These are phyloP conservation scores for Ailurus styani DNA, from an alignment of 2,113 vertebrate species.

Conservation along the genomic window DNA sequence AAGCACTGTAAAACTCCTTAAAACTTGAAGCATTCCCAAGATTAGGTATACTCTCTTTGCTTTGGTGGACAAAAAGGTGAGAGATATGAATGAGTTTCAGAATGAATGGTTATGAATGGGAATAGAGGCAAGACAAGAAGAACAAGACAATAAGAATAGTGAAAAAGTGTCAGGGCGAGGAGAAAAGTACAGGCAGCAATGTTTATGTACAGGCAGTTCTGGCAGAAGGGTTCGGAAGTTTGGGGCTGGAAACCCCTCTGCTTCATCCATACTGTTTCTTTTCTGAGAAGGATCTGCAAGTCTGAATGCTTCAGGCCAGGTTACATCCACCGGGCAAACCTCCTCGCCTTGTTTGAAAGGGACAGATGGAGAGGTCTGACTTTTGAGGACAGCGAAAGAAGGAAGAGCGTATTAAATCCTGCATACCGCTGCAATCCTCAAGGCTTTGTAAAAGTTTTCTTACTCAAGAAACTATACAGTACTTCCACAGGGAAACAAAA, in stretches of 20 bases:
- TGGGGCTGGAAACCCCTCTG: rapidly evolving
- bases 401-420: not conserved
- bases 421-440: not conserved
- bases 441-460: not conserved
- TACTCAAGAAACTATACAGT: not conserved
- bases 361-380: not conserved
- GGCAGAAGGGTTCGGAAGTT: not conserved
- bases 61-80: not conserved
- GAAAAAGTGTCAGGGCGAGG: not conserved
- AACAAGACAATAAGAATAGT: not conserved
- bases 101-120: not conserved
- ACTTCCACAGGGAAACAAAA: not conserved
- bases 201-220: not conserved
- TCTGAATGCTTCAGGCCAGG: not conserved
- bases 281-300: not conserved
- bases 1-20: not conserved
- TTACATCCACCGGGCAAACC: not conserved
- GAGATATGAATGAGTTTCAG: not conserved
- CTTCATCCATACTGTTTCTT: not conserved
- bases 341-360: not conserved
- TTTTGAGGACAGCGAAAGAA: not conserved
- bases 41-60: not conserved
- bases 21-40: not conserved
- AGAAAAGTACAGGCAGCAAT: not conserved
- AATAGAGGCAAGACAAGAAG: not conserved